These are phyloP conservation scores for Accipiter cooperii DNA, from an alignment of 2,113 vertebrate species.

Conservation along the genomic window DNA sequence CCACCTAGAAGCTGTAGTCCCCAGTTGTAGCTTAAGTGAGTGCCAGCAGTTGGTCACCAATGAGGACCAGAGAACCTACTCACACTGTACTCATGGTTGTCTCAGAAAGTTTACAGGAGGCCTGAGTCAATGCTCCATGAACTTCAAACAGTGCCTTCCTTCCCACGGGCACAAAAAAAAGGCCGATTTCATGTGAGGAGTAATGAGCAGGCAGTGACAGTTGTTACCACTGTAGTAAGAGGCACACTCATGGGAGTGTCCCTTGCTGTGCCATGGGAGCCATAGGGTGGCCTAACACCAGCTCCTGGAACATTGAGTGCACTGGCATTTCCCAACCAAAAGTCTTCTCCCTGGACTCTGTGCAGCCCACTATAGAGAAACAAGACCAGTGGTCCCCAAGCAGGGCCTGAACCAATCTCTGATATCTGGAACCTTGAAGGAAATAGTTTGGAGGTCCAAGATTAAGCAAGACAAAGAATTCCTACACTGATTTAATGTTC, in stretches of 20 bases:
- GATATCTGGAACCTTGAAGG: not conserved
- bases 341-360: not conserved
- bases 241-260: not conserved
- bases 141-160: not conserved
- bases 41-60: not conserved
- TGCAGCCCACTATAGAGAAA: not conserved
- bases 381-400: rapidly evolving
- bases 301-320: not conserved
- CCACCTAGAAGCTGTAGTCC: not conserved
- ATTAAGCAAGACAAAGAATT: not conserved
- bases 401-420: not conserved
- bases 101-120: not conserved
- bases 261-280: not conserved
- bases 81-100: not conserved
- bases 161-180: not conserved
- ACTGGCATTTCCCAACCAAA: not conserved
- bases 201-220: not conserved
- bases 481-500: not conserved
- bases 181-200: not conserved
- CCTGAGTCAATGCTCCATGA: not conserved
- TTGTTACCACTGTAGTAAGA: not conserved
- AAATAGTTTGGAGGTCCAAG: not conserved
- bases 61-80: not conserved
- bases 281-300: not conserved
- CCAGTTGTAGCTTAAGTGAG: not conserved